These are phyloP conservation scores for Gisinianus flammeolus DNA, from an alignment of 2,888 invertebrate species.

Conservation along the genomic window DNA sequence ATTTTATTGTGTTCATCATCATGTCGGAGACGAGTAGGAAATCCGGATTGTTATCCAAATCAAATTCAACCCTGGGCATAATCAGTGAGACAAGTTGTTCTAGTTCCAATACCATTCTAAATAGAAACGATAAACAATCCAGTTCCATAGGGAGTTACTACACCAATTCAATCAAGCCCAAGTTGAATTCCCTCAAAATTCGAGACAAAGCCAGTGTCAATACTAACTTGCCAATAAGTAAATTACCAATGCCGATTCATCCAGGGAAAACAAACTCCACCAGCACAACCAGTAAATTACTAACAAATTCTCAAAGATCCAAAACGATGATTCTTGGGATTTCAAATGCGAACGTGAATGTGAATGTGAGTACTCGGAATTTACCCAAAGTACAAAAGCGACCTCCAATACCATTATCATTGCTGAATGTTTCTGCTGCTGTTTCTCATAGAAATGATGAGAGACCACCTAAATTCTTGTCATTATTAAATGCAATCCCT, in stretches of 20 bases:
- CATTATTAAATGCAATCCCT: too few relatives aligned
- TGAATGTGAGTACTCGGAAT: too few relatives aligned
- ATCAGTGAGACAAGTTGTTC: neutral
- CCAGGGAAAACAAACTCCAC: neutral
- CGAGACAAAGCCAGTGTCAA: neutral
- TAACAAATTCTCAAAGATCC: neutral
- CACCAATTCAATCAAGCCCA: neutral
- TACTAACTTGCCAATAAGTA: neutral
- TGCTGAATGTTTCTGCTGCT: too few relatives aligned
- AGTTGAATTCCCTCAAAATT: neutral
- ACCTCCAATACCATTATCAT: too few relatives aligned
- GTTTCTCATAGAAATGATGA: too few relatives aligned
- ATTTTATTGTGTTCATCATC: too few relatives aligned
- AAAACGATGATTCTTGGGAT: neutral
- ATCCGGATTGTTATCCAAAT: too few relatives aligned
- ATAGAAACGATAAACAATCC: neutral
- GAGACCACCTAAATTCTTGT: too few relatives aligned
- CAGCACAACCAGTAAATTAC: neutral
- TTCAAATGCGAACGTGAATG: neutral
- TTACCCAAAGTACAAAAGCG: too few relatives aligned
- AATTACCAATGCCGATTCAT: neutral
- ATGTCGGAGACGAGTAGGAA: too few relatives aligned
- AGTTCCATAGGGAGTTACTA: neutral
- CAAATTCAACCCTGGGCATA: neutral
- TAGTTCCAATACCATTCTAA: neutral